Evolutionary conservation across 2,888 invertebrate genomes (phyloP).

Genomic region (Julus scandinavius): DNA sequence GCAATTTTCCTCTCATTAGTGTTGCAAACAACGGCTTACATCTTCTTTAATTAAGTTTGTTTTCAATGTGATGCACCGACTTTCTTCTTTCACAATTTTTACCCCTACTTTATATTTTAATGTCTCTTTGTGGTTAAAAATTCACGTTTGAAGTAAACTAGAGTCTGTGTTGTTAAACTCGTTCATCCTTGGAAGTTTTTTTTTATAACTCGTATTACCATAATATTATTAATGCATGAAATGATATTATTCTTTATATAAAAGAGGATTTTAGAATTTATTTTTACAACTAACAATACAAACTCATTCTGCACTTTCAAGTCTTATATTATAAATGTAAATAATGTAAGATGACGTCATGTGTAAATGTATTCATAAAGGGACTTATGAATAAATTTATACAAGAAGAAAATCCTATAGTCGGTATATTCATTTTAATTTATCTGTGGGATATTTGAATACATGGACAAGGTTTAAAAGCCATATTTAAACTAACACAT

Average conservation of each 20-base stretch:
- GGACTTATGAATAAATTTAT: neutral
- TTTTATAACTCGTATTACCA: neutral
- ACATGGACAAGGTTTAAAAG: too few relatives aligned
- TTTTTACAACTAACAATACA: neutral
- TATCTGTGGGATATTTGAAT: too few relatives aligned
- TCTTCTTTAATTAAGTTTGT: neutral
- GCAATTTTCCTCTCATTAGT: conserved; percentile 25
- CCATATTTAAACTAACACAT: too few relatives aligned
- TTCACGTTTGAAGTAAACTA: neutral
- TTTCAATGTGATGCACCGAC: neutral
- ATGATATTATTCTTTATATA: neutral
- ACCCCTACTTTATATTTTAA: neutral
- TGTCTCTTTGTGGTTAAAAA: neutral
- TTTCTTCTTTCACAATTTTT: neutral
- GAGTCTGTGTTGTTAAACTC: neutral
- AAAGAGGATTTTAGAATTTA: neutral
- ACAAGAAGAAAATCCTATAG: neutral
- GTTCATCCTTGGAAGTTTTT: neutral
- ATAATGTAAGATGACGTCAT: neutral
- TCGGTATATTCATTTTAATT: too few relatives aligned
- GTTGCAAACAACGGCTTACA: neutral
- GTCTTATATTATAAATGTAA: neutral
- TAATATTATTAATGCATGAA: neutral
- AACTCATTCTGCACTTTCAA: neutral
- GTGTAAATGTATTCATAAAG: neutral